A percentile compares a stretch with the other conserved stretches of the same genome.
Evolutionary conservation across 1,140 invertebrate genomes (phyloP).

Genomic region (Apis mellifera): Amel_HAv3.1 CM009931.2:19758001-19758500

Average conservation of each 20-base stretch:
- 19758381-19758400: conserved; percentile 91
- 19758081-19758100: not conserved
- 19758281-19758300: conserved; percentile 88
- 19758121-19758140: too few species aligned
- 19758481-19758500: conserved; percentile 94
- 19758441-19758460: conserved; percentile 92
- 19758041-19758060: conserved; percentile 28
- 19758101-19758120: not conserved
- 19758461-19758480: conserved; percentile 92
- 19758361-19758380: conserved; percentile 80
- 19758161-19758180: conserved; percentile 86
- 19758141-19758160: not conserved
- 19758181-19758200: conserved; percentile 93
- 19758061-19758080: not conserved
- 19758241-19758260: conserved; percentile 91
- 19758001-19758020: conserved; percentile 39
- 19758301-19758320: conserved; percentile 89
- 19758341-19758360: conserved; percentile 87
- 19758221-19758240: conserved; percentile 92
- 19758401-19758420: conserved; percentile 95
- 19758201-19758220: conserved; percentile 93
- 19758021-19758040: conserved; percentile 30
- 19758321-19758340: conserved; percentile 96
- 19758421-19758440: conserved; percentile 95
- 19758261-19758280: conserved; percentile 92